A percentile compares a stretch with the other conserved stretches of the same genome.
phyloP scores from a whole-genome alignment of 1,140 invertebrate species.

The Battus philenor region DNA sequence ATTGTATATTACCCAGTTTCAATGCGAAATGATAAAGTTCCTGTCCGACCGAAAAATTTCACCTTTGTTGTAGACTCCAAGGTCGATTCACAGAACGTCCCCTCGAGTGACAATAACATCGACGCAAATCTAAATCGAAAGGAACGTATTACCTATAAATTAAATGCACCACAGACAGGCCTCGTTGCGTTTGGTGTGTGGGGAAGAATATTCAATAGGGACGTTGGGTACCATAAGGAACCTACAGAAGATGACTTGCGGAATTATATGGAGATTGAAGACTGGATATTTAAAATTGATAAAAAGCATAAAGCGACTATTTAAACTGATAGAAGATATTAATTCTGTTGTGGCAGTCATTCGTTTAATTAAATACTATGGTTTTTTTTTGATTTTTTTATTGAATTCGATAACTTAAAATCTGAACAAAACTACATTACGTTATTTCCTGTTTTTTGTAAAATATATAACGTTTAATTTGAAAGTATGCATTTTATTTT shows the following conservation, averaged over 20 bases:
- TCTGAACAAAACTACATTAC: too few relatives aligned
- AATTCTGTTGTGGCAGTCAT: too few relatives aligned
- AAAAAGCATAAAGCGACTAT: too few relatives aligned
- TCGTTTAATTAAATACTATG: too few relatives aligned
- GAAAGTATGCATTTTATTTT: too few relatives aligned
- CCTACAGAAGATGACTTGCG: slow-evolving; percentile 31
- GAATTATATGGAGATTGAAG: slow-evolving; percentile 36
- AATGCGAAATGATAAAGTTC: slow-evolving; percentile 46
- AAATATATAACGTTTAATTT: too few relatives aligned
- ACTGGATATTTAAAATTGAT: slow-evolving; percentile 33
- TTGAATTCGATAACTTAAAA: too few relatives aligned
- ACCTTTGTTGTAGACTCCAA: slow-evolving; percentile 27
- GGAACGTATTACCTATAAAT: slow-evolving; percentile 22
- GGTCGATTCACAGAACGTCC: slow-evolving; percentile 11
- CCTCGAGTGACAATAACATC: slow-evolving; percentile 15
- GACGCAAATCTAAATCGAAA: slow-evolving; percentile 6
- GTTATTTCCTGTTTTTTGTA: too few relatives aligned
- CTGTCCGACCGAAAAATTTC: slow-evolving; percentile 37
- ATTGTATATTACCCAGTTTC: slow-evolving; percentile 45
- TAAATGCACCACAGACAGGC: slow-evolving; percentile 35
- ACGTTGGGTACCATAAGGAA: slow-evolving; percentile 27
- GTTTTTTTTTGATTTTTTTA: too few relatives aligned
- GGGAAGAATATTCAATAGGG: slow-evolving; percentile 41
- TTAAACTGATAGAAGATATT: too few relatives aligned
- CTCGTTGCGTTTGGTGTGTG: slow-evolving; percentile 48